phyloP scores from a whole-genome alignment of 1,140 invertebrate genomes.

The Lordiphosa mommai region DNA sequence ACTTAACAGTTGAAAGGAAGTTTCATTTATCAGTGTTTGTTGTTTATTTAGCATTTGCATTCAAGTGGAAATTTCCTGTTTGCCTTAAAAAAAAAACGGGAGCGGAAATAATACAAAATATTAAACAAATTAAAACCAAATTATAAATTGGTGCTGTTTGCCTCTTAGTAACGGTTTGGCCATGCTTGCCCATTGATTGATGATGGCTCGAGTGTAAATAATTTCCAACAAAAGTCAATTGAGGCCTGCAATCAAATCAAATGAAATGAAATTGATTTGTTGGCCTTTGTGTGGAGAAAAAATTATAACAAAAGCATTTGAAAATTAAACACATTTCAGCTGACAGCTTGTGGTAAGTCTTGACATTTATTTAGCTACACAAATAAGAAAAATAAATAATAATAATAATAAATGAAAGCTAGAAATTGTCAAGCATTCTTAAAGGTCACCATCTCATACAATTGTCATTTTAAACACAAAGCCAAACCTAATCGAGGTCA shows the following conservation, averaged over 20 bases:
- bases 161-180: conserved; percentile 47
- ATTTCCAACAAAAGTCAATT: conserved; percentile 54
- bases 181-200: conserved; percentile 4
- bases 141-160: conserved; percentile 41
- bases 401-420: too few species aligned
- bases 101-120: conserved; percentile 49
- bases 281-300: conserved; percentile 13
- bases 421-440: too few species aligned
- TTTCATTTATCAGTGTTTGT: conserved; percentile 8
- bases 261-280: conserved; percentile 55
- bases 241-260: conserved; percentile 46
- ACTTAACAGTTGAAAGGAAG: neutral
- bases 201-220: conserved; percentile 55
- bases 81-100: conserved; percentile 35
- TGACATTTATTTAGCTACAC: too few species aligned
- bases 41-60: conserved; percentile 39
- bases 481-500: conserved; percentile 1
- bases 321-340: too few species aligned
- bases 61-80: conserved; percentile 60
- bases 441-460: too few species aligned
- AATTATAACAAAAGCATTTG: neutral
- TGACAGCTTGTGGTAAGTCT: too few species aligned
- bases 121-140: conserved; percentile 35
- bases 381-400: too few species aligned
- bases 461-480: neutral